Evolutionary conservation across 1,140 invertebrate species (phyloP), one percentile per base, ranked within the genome.

Genomic region (Papilio xuthus): DNA sequence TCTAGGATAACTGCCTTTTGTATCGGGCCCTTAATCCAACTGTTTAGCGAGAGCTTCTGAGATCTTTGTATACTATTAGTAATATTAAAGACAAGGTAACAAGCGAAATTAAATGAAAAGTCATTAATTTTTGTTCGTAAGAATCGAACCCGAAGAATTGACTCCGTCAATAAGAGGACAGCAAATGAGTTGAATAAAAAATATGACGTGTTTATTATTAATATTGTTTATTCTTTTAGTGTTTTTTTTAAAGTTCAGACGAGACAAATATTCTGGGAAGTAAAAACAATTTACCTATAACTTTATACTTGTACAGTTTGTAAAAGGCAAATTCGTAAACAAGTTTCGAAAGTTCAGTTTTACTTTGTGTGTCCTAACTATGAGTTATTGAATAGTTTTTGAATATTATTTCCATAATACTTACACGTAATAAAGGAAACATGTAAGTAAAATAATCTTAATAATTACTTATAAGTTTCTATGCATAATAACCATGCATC

Each of bases 331-430:
- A 60, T 32, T 28, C 13, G 60, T 28, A 67, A 67, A 67, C 60
- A 67, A 32, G 60, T 28, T 67, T 67, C 26, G 26, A 67, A 67
- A 67, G 60, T 67, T 26, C 60, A 67, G 26, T 67, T 28, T 28
- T 67, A 28, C 60, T 32, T 67, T 28, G 26, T 28, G 7, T 67
- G 12, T 67, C 23, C 28, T 67, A 15, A 28, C 13, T 26, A 67
- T 28, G 60, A 67, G 60, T 67, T 67, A 13, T 67, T 67, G 26
- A 67, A 67, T 67, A 28, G 4, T 67, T 67, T 67, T 67, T 28
- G 26, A 4, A 4, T 6, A 67, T 28, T 18, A 67, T 15, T 28
- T 12, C 9, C 23, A 60, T 12, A 12, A 60, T 60, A 20, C 23
- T 23, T 60, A 9, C 10, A 12, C 56, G 20, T 23, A 12, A 60